Evolutionary conservation across 2,113 vertebrate species (phyloP), one percentile per base, ranked within the genome.

Genomic region (Phocoena phocoena): DNA sequence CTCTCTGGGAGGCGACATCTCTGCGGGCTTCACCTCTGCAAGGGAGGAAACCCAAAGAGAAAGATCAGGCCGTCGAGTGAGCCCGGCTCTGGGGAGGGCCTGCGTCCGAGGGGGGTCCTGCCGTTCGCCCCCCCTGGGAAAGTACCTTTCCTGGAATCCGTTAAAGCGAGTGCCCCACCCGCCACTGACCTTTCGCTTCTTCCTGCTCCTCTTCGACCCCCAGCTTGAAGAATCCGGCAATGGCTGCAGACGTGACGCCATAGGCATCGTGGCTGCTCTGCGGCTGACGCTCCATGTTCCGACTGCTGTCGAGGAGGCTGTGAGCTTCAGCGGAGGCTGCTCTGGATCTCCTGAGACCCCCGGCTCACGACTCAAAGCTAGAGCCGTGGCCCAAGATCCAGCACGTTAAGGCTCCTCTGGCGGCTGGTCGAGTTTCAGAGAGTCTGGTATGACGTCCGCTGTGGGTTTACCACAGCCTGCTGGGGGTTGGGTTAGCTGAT

Each of bases 1-100:
- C 3, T 81, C n/a, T 81, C 4, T 5, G 50, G 4, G 18, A 6
- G 20, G 21, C 1, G 1, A 18, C 23, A 0, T n/a, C 36, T 3
- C 18, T 3, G 6, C 15, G 47, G 5, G 11, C 0, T 25, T 10
- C 2, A 0, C 11, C n/a, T 67, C 95, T 97, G 82, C 6, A 76
- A 67, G 87, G 60, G 26, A 67, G 26, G 31, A 63, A 44, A 44
- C 26, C 38, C 18, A 33, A n/a, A n/a, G 25, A 53, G 21, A 90
- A 47, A 36, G 47, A 60, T 79, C 21, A 58, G 71, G 44, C 15
- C n/a, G 20, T 62, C 20, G 13, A 76, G 41, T 14, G 31, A n/a
- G 28, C 80, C 7, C 17, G 0, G 21, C 4, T 8, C 23, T 5
- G 6, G 41, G 36, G 26, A 7, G 17, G 9, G 5, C 17, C 91